Base-by-base conservation (phyloP, 2,113 vertebrate genomes). In the Alosa alosa region DNA sequence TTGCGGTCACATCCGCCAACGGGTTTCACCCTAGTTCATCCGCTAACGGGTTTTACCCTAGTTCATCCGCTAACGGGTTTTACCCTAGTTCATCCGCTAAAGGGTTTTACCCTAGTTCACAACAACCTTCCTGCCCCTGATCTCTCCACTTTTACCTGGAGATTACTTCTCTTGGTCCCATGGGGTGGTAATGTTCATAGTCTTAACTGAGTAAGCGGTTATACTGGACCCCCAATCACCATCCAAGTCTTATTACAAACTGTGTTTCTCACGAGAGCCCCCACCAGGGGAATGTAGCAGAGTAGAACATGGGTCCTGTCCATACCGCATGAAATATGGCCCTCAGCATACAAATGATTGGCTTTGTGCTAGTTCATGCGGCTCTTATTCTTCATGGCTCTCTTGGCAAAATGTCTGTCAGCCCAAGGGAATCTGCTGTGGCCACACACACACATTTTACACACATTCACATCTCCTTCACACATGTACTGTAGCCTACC, bases 201-300 rank as follows among this genome's bases (percentile, higher is more conserved):
- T 87, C 88, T 83, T 84, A 68, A 85, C 41, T 31, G 81, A 81
- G 87, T 85, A 87, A 90, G 83, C 47, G 22, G 85, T 84, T 60
- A 60, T 82, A 82, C 84, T 36, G 86, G 81, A 87, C 9, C 31
- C 68, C 84, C 88, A 85, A 87, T 84, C 50, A 25, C n/a, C 9
- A 15, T 17, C 72, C 13, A 15, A 39, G 1, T 17, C 31, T 41
- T 78, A 78, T 78, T 78, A 1, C 72, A 39, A 36, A 78, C 11
- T 78, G 31, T 41, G 25, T 36, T 78, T 39, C 72, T 31, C 64
- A 31, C 25, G 8, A 18, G 68, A 75, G 68, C 68, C 39, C 15
- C 10, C 72, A 78, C 10, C 36, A 39, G 4, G 72, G 72, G 72
- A 78, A 78, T 17, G 11, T 31, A 31, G 5, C 31, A 11, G 72